Percentiles rank a stretch among this genome's conserved stretches.
Evolutionary conservation across 2,113 vertebrate species (phyloP).

Genomic region (Hippocampus abdominalis): DNA sequence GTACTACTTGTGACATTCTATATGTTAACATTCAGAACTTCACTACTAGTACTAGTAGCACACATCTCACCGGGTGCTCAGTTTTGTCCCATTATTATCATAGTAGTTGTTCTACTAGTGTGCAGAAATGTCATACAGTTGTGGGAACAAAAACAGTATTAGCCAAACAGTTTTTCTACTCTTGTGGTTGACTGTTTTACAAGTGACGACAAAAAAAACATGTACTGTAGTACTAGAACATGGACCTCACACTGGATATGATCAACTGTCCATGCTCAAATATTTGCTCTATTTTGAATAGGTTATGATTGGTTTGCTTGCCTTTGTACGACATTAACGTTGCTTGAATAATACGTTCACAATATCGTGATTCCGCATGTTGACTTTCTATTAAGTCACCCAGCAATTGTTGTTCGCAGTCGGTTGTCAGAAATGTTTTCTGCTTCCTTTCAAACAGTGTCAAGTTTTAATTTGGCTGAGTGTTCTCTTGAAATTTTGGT

Average conservation of each 20-base stretch:
- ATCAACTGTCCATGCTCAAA: not conserved
- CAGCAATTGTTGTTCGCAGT: conserved; percentile 36
- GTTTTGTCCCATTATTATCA: no score
- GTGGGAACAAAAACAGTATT: no score
- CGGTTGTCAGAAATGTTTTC: conserved; percentile 40
- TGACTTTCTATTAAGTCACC: conserved; percentile 33
- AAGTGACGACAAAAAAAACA: not conserved
- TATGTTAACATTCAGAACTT: no score
- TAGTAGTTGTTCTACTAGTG: no score
- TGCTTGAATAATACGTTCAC: conserved; percentile 42
- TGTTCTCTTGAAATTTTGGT: conserved; percentile 25
- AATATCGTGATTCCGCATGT: conserved; percentile 39
- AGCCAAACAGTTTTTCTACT: no score
- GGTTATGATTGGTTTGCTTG: not conserved
- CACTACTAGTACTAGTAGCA: no score
- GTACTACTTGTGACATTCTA: no score
- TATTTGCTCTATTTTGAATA: not conserved
- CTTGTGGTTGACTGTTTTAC: not conserved
- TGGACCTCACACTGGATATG: not conserved
- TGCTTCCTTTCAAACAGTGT: conserved; percentile 23
- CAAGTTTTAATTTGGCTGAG: conserved; percentile 39
- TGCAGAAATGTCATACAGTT: no score
- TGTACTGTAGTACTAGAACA: not conserved
- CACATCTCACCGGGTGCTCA: no score
- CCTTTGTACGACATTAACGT: not conserved